Percentiles rank a stretch among this genome's conserved stretches.
These are phyloP conservation scores for Eupelmus urozonus DNA, from an alignment of 2,888 invertebrate species.

Conservation along the genomic window DNA sequence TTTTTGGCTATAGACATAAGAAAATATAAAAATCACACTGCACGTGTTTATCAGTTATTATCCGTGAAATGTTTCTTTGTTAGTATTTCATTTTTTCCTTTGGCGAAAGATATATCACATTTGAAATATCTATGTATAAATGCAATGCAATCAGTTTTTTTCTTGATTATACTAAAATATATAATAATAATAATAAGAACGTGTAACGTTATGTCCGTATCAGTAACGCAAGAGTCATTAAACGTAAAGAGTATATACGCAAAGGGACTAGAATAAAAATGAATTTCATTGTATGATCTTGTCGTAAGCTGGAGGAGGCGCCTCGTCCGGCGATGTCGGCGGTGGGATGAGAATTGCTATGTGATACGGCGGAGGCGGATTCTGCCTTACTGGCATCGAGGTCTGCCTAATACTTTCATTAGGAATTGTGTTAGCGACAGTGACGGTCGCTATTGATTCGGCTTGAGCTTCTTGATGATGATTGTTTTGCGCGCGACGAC, in stretches of 20 bases:
- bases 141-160: slow-evolving; percentile 37
- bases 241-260: slow-evolving; percentile 19
- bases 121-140: slow-evolving; percentile 46
- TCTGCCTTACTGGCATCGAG: slow-evolving; percentile 71
- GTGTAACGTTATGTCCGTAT: neutral
- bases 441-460: slow-evolving; percentile 65
- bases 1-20: slow-evolving; percentile 41
- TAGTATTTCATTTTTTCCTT: slow-evolving; percentile 35
- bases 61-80: slow-evolving; percentile 49
- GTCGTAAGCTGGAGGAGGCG: slow-evolving; percentile 87
- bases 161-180: slow-evolving; percentile 22
- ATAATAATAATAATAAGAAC: slow-evolving; percentile 9
- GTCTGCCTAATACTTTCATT: slow-evolving; percentile 65
- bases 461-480: slow-evolving; percentile 65
- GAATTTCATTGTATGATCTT: slow-evolving; percentile 81
- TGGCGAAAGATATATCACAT: slow-evolving; percentile 58
- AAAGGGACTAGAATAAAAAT: slow-evolving; percentile 47
- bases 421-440: slow-evolving; percentile 64
- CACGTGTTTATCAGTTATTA: slow-evolving; percentile 38
- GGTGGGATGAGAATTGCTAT: slow-evolving; percentile 88
- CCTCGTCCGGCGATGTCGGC: slow-evolving; percentile 77
- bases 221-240: slow-evolving; percentile 10
- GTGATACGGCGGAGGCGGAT: slow-evolving; percentile 89
- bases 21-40: slow-evolving; percentile 52
- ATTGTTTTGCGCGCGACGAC: slow-evolving; percentile 65